Evolutionary conservation across 2,888 invertebrate species (phyloP).

Genomic region (Xylota segnis): DNA sequence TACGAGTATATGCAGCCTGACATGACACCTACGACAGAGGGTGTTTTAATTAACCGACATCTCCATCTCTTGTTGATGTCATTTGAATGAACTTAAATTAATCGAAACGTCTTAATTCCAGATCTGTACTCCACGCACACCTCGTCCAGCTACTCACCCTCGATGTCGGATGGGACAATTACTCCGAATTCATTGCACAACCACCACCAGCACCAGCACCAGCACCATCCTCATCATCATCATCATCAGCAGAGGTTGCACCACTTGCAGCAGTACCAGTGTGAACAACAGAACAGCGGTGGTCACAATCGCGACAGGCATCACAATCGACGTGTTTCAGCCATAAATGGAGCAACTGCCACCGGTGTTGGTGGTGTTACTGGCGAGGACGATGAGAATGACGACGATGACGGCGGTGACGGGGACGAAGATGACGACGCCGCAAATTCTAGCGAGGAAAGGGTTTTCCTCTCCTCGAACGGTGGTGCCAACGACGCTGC

Average conservation of each 20-base stretch:
- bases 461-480: slow-evolving; percentile 66
- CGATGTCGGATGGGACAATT: slow-evolving; percentile 84
- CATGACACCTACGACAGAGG: slow-evolving; percentile 75
- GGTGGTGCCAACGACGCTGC: slow-evolving; percentile 76
- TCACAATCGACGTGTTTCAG: slow-evolving; percentile 75
- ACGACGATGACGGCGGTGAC: slow-evolving; percentile 63
- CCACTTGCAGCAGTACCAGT: slow-evolving; percentile 70
- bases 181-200: slow-evolving; percentile 83
- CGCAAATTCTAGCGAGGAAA: slow-evolving; percentile 73
- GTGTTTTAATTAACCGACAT: slow-evolving; percentile 73
- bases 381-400: slow-evolving; percentile 71
- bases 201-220: slow-evolving; percentile 77
- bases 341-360: slow-evolving; percentile 74
- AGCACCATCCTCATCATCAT: slow-evolving; percentile 50
- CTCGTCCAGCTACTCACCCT: slow-evolving; percentile 84
- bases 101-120: slow-evolving; percentile 78
- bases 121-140: slow-evolving; percentile 85
- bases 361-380: slow-evolving; percentile 67
- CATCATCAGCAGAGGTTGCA: slow-evolving; percentile 77
- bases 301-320: slow-evolving; percentile 77
- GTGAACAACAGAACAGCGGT: slow-evolving; percentile 73
- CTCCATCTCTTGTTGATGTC: slow-evolving; percentile 54
- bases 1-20: slow-evolving; percentile 22
- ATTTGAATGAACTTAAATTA: slow-evolving; percentile 74
- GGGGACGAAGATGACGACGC: slow-evolving; percentile 74